Evolutionary conservation across 2,888 invertebrate genomes (phyloP).

Genomic region (Acrocera orbiculus): DNA sequence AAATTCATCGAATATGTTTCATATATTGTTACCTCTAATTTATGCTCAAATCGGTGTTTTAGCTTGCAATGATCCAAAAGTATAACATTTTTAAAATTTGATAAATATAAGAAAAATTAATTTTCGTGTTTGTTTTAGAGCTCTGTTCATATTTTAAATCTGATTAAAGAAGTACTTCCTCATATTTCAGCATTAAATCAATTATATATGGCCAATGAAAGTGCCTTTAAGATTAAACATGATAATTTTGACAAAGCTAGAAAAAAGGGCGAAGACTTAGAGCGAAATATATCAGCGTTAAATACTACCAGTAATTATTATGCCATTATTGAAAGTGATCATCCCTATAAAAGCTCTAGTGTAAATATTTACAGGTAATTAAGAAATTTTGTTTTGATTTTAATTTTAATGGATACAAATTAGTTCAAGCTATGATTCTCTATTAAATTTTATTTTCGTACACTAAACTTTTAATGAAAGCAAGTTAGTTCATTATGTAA

Average conservation of each 20-base stretch:
- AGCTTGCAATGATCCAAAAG: conserved; percentile 59
- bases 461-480: no score
- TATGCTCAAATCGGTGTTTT: conserved; percentile 72
- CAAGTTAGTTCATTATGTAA: no score
- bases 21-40: conserved; percentile 68
- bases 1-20: conserved; percentile 35
- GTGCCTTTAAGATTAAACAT: conserved; percentile 9
- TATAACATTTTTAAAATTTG: conserved; percentile 32
- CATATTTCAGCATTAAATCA: conserved; percentile 76
- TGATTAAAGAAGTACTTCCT: conserved; percentile 77
- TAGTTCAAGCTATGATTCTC: background rate
- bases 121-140: conserved; percentile 35
- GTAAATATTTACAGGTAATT: conserved; percentile 62
- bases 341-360: conserved; percentile 83
- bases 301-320: conserved; percentile 71
- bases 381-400: background rate
- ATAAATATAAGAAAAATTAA: background rate
- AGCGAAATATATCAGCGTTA: conserved; percentile 18
- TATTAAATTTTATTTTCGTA: background rate
- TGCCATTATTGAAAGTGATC: conserved; percentile 87
- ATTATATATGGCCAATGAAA: conserved; percentile 29
- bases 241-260: conserved; percentile 15
- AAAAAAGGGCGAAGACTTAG: conserved; percentile 18
- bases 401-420: no score
- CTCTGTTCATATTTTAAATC: conserved; percentile 64